Conservation (phyloP, 2,797 vertebrate species). For the Leptoclinus maculatus region DNA sequence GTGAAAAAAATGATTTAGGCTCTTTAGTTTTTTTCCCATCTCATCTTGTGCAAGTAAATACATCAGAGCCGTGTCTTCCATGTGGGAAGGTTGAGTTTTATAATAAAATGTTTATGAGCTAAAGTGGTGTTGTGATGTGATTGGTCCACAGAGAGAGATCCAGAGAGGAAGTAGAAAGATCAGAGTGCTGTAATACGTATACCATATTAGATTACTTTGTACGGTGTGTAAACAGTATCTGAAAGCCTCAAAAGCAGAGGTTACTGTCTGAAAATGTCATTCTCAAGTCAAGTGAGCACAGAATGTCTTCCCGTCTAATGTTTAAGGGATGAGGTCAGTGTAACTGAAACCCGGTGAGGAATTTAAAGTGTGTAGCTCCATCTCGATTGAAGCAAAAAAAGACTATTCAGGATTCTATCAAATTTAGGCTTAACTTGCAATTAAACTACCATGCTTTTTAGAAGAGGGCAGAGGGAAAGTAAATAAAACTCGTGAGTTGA, state of each 20-base stretch:
- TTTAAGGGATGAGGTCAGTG: constrained; percentile 54
- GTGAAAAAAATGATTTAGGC: neutral
- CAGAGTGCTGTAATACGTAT: neutral
- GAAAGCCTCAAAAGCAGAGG: neutral
- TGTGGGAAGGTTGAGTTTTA: constrained; percentile 47
- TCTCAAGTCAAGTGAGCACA: neutral
- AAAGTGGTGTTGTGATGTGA: constrained; percentile 47
- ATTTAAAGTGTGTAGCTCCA: constrained; percentile 53
- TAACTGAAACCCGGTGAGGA: constrained; percentile 63
- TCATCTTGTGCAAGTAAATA: constrained; percentile 37
- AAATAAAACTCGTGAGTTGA: neutral
- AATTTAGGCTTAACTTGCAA: constrained; percentile 16
- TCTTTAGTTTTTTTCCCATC: constrained; percentile 33
- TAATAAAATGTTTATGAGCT: constrained; percentile 69
- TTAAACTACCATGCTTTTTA: constrained; percentile 2
- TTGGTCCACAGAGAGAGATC: constrained; percentile 18
- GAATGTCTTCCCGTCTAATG: constrained; percentile 42
- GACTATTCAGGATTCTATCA: neutral
- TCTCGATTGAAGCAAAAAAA: constrained; percentile 29
- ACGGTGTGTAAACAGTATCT: neutral
- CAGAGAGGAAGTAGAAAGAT: neutral
- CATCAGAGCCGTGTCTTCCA: constrained; percentile 33
- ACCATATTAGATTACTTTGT: neutral
- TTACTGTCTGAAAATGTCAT: neutral
- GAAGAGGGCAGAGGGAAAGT: neutral